Evolutionary conservation across 2,888 invertebrate genomes (phyloP).

Genomic region (Spodoptera exigua): DNA sequence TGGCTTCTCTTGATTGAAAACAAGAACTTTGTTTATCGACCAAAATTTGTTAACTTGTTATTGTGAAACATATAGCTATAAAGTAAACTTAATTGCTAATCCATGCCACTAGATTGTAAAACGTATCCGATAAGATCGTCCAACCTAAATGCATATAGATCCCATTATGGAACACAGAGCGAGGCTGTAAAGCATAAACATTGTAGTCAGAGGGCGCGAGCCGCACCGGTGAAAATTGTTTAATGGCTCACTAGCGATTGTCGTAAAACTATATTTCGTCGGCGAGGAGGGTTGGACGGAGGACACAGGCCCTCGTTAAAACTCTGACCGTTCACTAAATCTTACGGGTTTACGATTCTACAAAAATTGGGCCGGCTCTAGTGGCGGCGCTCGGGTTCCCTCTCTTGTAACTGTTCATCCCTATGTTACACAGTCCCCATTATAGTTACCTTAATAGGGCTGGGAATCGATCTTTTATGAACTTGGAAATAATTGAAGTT

Average conservation of each 20-base stretch:
- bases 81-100: too few relatives aligned
- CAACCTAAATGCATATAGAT: slow-evolving; percentile 34
- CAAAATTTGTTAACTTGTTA: neutral
- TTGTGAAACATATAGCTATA: too few relatives aligned
- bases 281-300: slow-evolving; percentile 61
- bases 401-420: slow-evolving; percentile 42
- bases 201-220: slow-evolving; percentile 58
- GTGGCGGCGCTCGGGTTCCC: slow-evolving; percentile 21
- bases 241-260: slow-evolving; percentile 81
- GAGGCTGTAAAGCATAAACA: slow-evolving; percentile 60
- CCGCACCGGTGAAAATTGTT: slow-evolving; percentile 65
- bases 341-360: slow-evolving; percentile 85
- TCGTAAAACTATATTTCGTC: slow-evolving; percentile 84
- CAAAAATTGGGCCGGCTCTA: slow-evolving; percentile 77
- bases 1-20: too few relatives aligned
- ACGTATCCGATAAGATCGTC: slow-evolving; percentile 6
- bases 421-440: slow-evolving; percentile 24
- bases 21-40: too few relatives aligned
- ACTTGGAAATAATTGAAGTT: slow-evolving; percentile 27
- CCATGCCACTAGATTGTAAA: slow-evolving; percentile 1
- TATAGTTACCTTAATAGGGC: slow-evolving; percentile 44
- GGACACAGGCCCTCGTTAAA: slow-evolving; percentile 80
- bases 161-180: slow-evolving; percentile 43
- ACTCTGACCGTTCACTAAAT: slow-evolving; percentile 84
- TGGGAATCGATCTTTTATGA: slow-evolving; percentile 22